Evolutionary conservation across 2,113 vertebrate genomes (phyloP).

Genomic region (Paratilapia polleni): DNA sequence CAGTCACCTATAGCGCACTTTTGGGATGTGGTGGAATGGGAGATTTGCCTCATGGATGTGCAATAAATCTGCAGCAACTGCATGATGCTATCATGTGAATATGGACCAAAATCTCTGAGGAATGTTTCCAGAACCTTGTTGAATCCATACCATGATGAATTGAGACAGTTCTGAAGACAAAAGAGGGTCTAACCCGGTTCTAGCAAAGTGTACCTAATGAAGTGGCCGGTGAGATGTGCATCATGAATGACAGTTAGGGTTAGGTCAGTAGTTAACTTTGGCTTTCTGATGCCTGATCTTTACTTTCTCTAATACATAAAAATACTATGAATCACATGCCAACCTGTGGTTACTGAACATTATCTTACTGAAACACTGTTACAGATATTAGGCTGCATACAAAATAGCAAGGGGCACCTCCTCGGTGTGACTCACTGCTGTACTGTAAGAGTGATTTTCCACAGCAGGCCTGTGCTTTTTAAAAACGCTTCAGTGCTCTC

Average conservation of each 20-base stretch:
- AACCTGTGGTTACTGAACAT: background rate
- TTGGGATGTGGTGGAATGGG: background rate
- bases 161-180: background rate
- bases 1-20: background rate
- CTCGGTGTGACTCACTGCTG: background rate
- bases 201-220: background rate
- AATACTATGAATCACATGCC: background rate
- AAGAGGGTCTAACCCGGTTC: rapidly evolving
- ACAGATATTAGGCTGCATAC: background rate
- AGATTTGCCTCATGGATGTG: too few species aligned
- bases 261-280: background rate
- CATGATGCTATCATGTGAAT: too few species aligned
- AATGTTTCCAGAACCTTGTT: background rate
- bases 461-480: background rate
- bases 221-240: background rate
- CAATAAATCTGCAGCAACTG: too few species aligned
- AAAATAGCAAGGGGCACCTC: background rate
- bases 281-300: background rate
- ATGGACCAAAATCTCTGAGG: too few species aligned
- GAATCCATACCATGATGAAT: background rate
- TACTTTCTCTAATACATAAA: background rate
- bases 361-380: background rate
- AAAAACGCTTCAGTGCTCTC: conserved; percentile 9
- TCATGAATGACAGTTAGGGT: background rate
- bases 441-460: conserved; percentile 18